Evolutionary conservation across 92 coral and sea anemone genomes (phyloP), one percentile per base, ranked within the genome.

Genomic region (Heliopora coerulea): DNA sequence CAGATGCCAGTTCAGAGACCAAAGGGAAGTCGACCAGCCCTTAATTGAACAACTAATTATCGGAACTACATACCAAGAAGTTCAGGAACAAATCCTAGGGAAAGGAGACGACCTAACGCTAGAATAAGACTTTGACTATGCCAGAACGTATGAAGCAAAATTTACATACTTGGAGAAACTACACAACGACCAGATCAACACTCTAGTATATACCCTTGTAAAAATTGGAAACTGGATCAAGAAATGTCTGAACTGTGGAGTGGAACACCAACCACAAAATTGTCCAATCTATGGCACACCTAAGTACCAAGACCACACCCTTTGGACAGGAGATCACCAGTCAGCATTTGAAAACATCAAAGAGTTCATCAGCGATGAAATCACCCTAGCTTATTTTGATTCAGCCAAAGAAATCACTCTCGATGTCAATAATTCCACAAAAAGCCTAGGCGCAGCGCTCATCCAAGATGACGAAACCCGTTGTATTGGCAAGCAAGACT

Each of bases 281-380:
- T 79, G 85, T 65, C 87, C 90, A 10, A 82, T 84, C 28, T 58
- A 72, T 72, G 84, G 82, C n/a, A n/a, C n/a, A n/a, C n/a, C n/a
- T n/a, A n/a, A n/a, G n/a, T n/a, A n/a, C n/a, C n/a, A n/a, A n/a
- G n/a, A n/a, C n/a, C n/a, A n/a, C n/a, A n/a, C n/a, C n/a, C n/a
- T 34, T 29, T 82, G 86, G 87, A 58, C 54, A 34, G 56, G 84
- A 17, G 25, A 65, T 40, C 59, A 86, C 78, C 85, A 86, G 74
- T 58, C 72, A n/a, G 74, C 72, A 12, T 68, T 82, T 19, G 78
- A 86, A 41, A 65, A 86, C 57, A 29, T 86, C 74, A 82, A 86
- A 44, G 61, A 59, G 37, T 78, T 87, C 12, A 78, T 82, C 2
- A 86, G 56, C 75, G 46, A 65, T 20, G 76, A 78, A 72, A 61